Evolutionary conservation across 1,140 invertebrate genomes (phyloP), one percentile per base, ranked within the genome.

Genomic region (Ptiloglossa arizonensis): DNA sequence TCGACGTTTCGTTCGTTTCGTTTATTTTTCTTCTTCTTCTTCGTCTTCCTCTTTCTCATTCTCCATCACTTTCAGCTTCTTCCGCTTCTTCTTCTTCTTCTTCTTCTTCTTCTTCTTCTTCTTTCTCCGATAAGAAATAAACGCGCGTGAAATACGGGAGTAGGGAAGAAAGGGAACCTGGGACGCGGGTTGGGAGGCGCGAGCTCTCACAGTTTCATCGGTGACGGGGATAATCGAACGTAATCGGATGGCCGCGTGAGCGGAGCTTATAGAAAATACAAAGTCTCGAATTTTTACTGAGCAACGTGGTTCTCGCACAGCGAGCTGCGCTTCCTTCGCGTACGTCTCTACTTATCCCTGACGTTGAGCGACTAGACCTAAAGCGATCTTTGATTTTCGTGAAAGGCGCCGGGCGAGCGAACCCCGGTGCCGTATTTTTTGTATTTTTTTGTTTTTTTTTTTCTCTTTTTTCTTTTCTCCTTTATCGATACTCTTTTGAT

Each of bases 251-350:
- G 41, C 41, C 32, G 24, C 68, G 68, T 9, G 57, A 44, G 13
- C 38, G 32, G 41, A 41, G 15, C 62, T 57, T 54, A 19, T 74
- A 80, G 68, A 80, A 81, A 81, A 81, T 68, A 62, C 63, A 79
- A 38, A 48, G 32, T 48, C 46, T 79, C 44, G 19, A n/a, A 22
- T 66, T 66, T 74, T 50, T n/a, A n/a, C 22, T 78, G 67, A 72
- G 68, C 76, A 66, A 81, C 50, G 27, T 63, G 50, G 27, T 63
- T 24, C 27, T 48, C 56, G 70, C 70, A 50, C 44, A 8, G 54
- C 35, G 68, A 70, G 35, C 19, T 57, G 11, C 11, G 11, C 35
- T 57, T 11, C 9, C 8, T 41, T 59, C 68, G 54, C 24, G 9
- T n/a, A n/a, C 9, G 22, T 32, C 57, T 72, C 17, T 17, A 17